Conservation (phyloP, 2,797 vertebrate genomes). For the Peromyscus nudipes region DNA sequence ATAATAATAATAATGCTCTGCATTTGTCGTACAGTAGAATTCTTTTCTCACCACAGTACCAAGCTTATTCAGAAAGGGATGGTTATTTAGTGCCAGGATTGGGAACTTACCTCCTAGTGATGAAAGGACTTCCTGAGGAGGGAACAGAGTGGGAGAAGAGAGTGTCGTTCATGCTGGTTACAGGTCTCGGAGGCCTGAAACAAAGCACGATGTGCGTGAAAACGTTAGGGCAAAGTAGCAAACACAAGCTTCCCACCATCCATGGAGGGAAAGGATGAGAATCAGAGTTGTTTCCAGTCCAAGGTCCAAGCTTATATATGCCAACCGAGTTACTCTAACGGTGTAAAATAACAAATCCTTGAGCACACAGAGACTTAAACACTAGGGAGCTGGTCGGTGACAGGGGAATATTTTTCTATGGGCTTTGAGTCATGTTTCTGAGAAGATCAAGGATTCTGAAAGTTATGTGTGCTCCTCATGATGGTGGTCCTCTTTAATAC, state of each 20-base stretch:
- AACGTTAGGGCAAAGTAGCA: conserved; percentile 32
- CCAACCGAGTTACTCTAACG: not conserved
- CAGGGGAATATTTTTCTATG: not conserved
- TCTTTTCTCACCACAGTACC: conserved; percentile 12
- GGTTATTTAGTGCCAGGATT: conserved; percentile 14
- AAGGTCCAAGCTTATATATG: not conserved
- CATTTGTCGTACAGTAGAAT: not conserved
- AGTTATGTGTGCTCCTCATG: not conserved
- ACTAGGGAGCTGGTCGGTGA: not conserved
- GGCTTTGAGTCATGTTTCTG: not conserved
- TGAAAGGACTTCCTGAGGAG: conserved; percentile 97
- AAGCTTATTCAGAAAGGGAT: conserved; percentile 38
- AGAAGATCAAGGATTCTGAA: not conserved
- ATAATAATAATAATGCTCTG: conserved; percentile 27
- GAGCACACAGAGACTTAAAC: not conserved
- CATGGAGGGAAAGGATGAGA: not conserved
- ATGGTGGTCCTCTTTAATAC: not conserved
- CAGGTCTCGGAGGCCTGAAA: conserved; percentile 97
- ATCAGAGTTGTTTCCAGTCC: not conserved
- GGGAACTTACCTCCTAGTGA: conserved; percentile 96
- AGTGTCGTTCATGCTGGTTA: conserved; percentile 96
- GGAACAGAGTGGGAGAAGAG: conserved; percentile 98
- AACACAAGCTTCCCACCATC: not conserved
- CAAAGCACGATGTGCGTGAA: conserved; percentile 34
- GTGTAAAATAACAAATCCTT: not conserved